Evolutionary conservation across 2,113 vertebrate species (phyloP).

Genomic region (Macrotus californicus): DNA sequence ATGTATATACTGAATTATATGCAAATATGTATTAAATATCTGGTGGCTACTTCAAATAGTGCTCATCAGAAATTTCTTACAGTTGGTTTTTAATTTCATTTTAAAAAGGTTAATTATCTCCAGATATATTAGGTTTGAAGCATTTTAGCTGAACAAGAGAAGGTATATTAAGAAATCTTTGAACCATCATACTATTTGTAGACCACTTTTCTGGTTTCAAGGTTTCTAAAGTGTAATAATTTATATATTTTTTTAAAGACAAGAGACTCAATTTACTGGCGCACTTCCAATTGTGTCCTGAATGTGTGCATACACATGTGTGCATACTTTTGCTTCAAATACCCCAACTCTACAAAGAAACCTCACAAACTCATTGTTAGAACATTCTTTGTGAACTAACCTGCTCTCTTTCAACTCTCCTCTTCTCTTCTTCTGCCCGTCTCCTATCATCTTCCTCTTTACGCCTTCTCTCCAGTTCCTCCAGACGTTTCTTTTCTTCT

Average conservation of each 20-base stretch:
- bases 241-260: background rate
- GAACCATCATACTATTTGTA: background rate
- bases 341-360: background rate
- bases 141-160: slow-evolving; percentile 20
- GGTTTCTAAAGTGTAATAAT: background rate
- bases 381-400: slow-evolving; percentile 72
- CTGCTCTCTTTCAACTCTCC: slow-evolving; percentile 96
- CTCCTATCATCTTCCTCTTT: slow-evolving; percentile 97
- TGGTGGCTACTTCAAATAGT: background rate
- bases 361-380: background rate
- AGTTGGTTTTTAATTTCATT: background rate
- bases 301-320: fast-evolving
- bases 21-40: background rate
- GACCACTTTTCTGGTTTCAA: background rate
- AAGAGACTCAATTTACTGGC: background rate
- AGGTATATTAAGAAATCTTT: slow-evolving; percentile 17
- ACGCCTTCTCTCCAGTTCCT: slow-evolving; percentile 93
- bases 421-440: slow-evolving; percentile 95
- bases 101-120: background rate
- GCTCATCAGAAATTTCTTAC: background rate
- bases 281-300: background rate
- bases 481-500: slow-evolving; percentile 92
- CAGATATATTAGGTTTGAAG: slow-evolving; percentile 12
- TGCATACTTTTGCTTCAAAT: background rate
- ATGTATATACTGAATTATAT: background rate